A percentile compares a stretch with the other conserved stretches of the same genome.
phyloP scores from a whole-genome alignment of 2,113 vertebrate genomes.

The Nerophis ophidion region DNA sequence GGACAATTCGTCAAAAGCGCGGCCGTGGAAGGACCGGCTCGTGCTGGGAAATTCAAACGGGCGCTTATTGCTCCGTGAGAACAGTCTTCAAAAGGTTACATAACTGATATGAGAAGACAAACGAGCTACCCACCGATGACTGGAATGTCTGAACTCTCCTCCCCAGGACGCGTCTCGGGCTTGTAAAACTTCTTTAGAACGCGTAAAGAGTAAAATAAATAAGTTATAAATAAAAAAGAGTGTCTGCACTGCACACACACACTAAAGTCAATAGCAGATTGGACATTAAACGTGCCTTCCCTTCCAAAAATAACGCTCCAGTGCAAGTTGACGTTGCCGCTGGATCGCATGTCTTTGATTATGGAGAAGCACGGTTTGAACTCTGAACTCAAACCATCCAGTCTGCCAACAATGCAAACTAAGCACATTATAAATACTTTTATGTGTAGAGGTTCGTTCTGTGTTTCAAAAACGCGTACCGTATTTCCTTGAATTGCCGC shows the following conservation, averaged over 20 bases:
- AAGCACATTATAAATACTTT: constrained; percentile 18
- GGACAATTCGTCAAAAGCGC: constrained; percentile 11
- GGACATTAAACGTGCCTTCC: constrained; percentile 37
- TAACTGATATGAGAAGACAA: constrained; percentile 47
- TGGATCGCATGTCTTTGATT: constrained; percentile 18
- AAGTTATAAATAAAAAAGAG: constrained; percentile 46
- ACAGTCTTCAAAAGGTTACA: constrained; percentile 32
- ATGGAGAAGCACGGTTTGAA: constrained; percentile 16
- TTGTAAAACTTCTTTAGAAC: constrained; percentile 40
- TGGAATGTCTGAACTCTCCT: constrained; percentile 48
- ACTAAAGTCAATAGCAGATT: constrained; percentile 8
- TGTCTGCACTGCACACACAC: constrained; percentile 23
- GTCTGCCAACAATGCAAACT: constrained; percentile 32
- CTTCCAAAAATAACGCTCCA: constrained; percentile 12
- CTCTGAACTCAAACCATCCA: constrained; percentile 13
- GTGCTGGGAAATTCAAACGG: constrained; percentile 2
- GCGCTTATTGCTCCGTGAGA: constrained; percentile 40
- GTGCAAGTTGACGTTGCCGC: constrained; percentile 10
- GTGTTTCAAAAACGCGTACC: constrained; percentile 29
- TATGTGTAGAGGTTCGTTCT: neutral
- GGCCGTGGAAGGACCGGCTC: constrained; percentile 7
- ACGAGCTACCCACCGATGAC: constrained; percentile 26
- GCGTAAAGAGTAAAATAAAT: constrained; percentile 43
- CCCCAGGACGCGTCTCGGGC: constrained; percentile 11
- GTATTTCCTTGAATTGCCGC: too few species aligned